These are phyloP conservation scores for Trachops cirrhosus DNA, from an alignment of 2,797 vertebrate species.

Conservation along the genomic window DNA sequence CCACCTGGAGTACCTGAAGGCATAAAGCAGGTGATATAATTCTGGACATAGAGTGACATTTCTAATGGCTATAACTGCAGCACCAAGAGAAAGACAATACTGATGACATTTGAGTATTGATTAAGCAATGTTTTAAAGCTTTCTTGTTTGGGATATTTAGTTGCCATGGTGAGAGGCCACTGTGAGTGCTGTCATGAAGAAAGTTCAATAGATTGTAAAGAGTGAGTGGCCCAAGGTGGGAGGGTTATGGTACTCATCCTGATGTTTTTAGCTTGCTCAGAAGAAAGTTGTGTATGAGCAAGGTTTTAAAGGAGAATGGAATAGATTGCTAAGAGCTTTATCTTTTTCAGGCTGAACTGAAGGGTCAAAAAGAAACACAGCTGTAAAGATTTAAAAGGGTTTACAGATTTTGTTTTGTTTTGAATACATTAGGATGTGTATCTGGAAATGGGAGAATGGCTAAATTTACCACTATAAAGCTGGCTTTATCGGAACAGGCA, in stretches of 20 bases:
- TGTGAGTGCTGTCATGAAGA: background rate
- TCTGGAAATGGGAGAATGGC: background rate
- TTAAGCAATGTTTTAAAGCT: background rate
- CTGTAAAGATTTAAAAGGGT: background rate
- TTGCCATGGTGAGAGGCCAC: background rate
- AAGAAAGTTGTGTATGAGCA: background rate
- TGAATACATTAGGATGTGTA: background rate
- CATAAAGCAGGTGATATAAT: background rate
- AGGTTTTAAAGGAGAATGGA: background rate
- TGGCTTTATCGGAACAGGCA: background rate
- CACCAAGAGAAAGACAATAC: background rate
- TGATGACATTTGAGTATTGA: background rate
- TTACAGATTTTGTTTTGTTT: background rate
- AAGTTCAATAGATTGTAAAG: background rate
- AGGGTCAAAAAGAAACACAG: background rate
- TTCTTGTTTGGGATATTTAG: background rate
- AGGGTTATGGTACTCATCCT: background rate
- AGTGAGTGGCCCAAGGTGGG: background rate
- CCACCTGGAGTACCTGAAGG: background rate
- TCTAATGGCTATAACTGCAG: background rate
- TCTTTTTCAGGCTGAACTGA: background rate
- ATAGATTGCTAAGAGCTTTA: background rate
- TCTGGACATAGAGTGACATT: background rate
- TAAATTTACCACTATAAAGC: background rate
- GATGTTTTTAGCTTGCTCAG: background rate